Evolutionary conservation across 2,888 invertebrate genomes (phyloP), one percentile per base, ranked within the genome.

Genomic region (Drosophila koepferae): DNA sequence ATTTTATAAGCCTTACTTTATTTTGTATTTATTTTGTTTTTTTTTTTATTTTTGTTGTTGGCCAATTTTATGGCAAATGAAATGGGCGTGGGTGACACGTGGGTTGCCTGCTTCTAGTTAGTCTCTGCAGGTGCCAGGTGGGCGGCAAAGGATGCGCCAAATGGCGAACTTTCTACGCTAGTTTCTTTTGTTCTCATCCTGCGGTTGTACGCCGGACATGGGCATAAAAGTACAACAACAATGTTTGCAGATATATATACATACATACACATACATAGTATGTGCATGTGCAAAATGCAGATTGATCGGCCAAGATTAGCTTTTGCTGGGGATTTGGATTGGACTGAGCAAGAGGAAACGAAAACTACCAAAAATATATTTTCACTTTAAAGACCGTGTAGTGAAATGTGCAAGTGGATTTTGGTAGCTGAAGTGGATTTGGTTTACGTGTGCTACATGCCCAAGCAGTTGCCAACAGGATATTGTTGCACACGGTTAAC

Each of bases 231-330:
- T 74, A 43, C 64, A 68, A 72, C 78, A 81, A 74, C 16, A 16
- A 40, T 31, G 3, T 31, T 14, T 20, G 14, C 20, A 36, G 2
- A 38, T 5, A 23, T 59, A 62, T 23, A 23, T 18, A 18, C 3
- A 9, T 41, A n/a, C 3, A n/a, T 41, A 41, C 2, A 16, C 3
- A 2, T 40, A 40, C 38, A 40, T 46, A 23, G 68, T 62, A 66
- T 68, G 73, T 66, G 58, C 70, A 71, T 38, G 63, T 34, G 64
- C 48, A 59, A 70, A 81, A 66, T 86, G 64, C 64, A 69, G 68
- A 70, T 68, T 79, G 85, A 81, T 84, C 67, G 64, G 31, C 58
- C 43, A 18, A 69, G 82, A 79, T 81, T 70, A 76, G 55, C 63
- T 58, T 55, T 31, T 12, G 23, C 16, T 16, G 28, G 2, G 20